These are phyloP conservation scores for Pachymerium ferrugineum DNA, from an alignment of 2,888 invertebrate species.

Conservation along the genomic window DNA sequence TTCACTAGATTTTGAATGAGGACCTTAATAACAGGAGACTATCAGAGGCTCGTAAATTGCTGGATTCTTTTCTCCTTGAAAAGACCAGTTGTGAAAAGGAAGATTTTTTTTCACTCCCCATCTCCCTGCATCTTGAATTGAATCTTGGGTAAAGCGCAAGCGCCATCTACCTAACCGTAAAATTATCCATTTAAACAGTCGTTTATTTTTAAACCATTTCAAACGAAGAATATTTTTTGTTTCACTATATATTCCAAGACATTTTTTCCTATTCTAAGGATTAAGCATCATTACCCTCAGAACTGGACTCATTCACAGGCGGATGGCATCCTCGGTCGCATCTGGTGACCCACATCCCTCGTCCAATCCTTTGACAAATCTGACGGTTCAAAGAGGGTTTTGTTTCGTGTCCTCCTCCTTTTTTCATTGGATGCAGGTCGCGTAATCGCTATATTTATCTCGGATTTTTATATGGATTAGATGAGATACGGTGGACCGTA, in stretches of 20 bases:
- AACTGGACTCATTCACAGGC: background rate
- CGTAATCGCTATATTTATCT: constrained; percentile 7
- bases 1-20: constrained; percentile 14
- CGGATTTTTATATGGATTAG: constrained; percentile 23
- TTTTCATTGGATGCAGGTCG: background rate
- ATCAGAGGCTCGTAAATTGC: constrained; percentile 25
- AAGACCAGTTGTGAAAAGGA: background rate
- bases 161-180: background rate
- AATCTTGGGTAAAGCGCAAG: background rate
- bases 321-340: background rate
- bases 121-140: background rate
- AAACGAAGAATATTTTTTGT: background rate
- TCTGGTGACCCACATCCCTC: constrained; percentile 8
- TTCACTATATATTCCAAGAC: background rate
- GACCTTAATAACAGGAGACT: constrained; percentile 19
- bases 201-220: background rate
- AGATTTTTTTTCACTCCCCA: background rate
- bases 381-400: background rate
- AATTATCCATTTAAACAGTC: background rate
- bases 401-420: background rate
- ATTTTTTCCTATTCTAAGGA: background rate
- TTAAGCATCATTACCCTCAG: constrained; percentile 1
- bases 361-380: background rate
- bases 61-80: background rate
- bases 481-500: background rate